These are phyloP conservation scores for Lycocorax pyrrhopterus DNA, from an alignment of 2,113 vertebrate species.

Conservation along the genomic window DNA sequence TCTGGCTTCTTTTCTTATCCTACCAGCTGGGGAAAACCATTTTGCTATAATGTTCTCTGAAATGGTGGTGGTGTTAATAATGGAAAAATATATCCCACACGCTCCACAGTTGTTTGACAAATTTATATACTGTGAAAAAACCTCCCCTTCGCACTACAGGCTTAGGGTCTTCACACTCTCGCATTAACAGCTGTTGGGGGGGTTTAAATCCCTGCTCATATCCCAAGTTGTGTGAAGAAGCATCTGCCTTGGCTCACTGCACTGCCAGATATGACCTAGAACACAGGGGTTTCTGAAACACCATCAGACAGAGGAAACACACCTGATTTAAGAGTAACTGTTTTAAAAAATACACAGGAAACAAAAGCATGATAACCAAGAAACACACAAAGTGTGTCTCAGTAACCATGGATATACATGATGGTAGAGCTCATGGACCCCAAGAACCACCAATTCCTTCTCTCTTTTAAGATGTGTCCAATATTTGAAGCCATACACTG, in stretches of 20 bases:
- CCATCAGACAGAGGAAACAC: background rate
- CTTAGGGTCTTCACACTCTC: background rate
- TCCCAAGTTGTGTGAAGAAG: background rate
- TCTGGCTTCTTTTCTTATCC: background rate
- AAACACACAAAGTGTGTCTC: background rate
- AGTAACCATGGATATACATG: background rate
- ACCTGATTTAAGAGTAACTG: background rate
- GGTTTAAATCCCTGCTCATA: background rate
- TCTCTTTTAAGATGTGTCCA: background rate
- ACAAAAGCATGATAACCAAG: background rate
- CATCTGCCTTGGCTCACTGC: background rate
- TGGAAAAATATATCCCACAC: background rate
- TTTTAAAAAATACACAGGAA: background rate
- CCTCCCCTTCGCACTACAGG: background rate
- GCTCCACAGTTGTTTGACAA: background rate
- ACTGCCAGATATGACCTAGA: background rate
- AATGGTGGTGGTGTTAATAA: background rate
- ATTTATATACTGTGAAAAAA: background rate
- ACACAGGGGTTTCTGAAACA: background rate
- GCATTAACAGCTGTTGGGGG: accelerated
- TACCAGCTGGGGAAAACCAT: background rate
- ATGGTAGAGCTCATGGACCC: background rate
- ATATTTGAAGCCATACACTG: background rate
- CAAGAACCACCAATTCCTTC: background rate
- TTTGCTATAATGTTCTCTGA: background rate